phyloP scores from a whole-genome alignment of 2,797 vertebrate species.

The Enteromius mattozi region DNA sequence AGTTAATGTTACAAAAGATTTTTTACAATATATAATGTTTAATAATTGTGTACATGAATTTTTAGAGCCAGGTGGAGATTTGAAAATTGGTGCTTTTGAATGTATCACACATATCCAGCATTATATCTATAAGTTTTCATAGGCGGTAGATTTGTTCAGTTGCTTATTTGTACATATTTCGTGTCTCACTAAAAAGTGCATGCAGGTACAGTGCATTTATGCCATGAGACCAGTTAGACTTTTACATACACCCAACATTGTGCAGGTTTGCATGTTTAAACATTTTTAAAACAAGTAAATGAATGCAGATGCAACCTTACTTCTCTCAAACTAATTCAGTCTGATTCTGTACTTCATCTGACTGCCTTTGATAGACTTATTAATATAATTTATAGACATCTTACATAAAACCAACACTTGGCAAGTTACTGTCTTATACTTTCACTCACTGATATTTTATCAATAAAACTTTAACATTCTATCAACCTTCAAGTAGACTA shows the following conservation, averaged over 20 bases:
- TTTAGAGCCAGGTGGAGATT: too few relatives aligned
- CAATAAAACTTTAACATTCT: conserved; percentile 14
- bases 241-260: background rate
- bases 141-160: too few relatives aligned
- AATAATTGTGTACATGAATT: too few relatives aligned
- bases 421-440: background rate
- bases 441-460: background rate
- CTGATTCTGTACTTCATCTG: background rate
- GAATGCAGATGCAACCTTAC: background rate
- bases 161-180: too few relatives aligned
- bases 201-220: too few relatives aligned
- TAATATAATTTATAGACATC: conserved; percentile 2
- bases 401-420: conserved; percentile 6
- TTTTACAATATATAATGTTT: too few relatives aligned
- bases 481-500: background rate
- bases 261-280: background rate
- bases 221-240: too few relatives aligned
- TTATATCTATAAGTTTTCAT: too few relatives aligned
- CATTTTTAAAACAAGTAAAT: background rate
- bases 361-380: conserved; percentile 3
- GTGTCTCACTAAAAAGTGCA: too few relatives aligned
- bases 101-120: too few relatives aligned
- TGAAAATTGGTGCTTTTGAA: too few relatives aligned
- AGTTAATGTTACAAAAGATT: too few relatives aligned
- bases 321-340: background rate